Conservation (phyloP, 2,888 invertebrate genomes). For the Horisme vitalbata region DNA sequence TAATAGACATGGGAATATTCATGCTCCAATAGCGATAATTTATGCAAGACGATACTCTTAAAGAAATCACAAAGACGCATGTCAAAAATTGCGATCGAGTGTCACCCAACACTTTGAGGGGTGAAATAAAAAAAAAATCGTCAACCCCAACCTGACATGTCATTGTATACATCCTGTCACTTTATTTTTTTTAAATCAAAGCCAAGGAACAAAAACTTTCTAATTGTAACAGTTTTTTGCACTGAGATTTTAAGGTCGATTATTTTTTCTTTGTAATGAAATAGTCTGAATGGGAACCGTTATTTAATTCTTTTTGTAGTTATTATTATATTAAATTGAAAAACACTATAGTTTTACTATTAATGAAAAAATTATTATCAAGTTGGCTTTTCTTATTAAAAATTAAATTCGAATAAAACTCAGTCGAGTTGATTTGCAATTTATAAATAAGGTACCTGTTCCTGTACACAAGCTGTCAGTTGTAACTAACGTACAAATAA, state of each 20-base stretch:
- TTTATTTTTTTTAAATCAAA: constrained; percentile 65
- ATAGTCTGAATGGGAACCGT: constrained; percentile 51
- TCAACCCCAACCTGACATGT: constrained; percentile 76
- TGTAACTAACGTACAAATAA: too few relatives aligned
- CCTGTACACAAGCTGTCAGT: too few relatives aligned
- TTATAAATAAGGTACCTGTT: too few relatives aligned
- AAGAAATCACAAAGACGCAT: constrained; percentile 63
- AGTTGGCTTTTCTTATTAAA: too few relatives aligned
- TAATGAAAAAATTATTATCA: too few relatives aligned
- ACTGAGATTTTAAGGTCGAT: constrained; percentile 74
- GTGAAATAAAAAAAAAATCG: constrained; percentile 50
- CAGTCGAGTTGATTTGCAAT: too few relatives aligned
- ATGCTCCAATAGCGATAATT: constrained; percentile 72
- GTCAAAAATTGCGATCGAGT: constrained; percentile 75
- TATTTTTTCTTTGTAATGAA: constrained; percentile 64
- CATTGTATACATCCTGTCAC: constrained; percentile 79
- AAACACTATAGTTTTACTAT: too few relatives aligned
- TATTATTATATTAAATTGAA: too few relatives aligned
- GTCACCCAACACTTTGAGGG: constrained; percentile 77
- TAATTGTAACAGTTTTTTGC: constrained; percentile 81
- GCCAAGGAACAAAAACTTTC: constrained; percentile 73
- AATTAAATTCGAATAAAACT: too few relatives aligned
- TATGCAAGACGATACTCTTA: constrained; percentile 77
- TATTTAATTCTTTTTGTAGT: constrained; percentile 10
- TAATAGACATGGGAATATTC: constrained; percentile 79